Evolutionary conservation across 2,888 invertebrate genomes (phyloP).

Genomic region (Drosophila yooni): DNA sequence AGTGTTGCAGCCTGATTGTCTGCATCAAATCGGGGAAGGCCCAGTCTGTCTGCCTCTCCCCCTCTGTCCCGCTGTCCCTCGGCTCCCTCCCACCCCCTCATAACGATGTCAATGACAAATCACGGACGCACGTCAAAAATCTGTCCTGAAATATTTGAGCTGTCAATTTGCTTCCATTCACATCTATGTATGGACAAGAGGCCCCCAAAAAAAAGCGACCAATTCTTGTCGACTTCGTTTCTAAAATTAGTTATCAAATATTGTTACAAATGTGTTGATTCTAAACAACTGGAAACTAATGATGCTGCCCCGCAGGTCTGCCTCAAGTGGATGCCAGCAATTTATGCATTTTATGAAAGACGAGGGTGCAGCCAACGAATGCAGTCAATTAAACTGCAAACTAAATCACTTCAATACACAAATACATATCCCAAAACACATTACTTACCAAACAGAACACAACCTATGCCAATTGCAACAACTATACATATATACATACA

Average conservation of each 20-base stretch:
- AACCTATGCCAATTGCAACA: not conserved
- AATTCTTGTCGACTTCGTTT: conserved; percentile 45
- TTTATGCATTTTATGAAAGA: conserved; percentile 75
- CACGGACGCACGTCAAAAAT: conserved; percentile 84
- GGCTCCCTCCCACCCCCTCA: conserved; percentile 27
- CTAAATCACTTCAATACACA: conserved; percentile 63
- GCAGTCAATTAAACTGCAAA: conserved; percentile 48
- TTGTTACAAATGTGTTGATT: conserved; percentile 84
- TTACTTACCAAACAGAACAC: conserved; percentile 7
- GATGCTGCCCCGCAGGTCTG: conserved; percentile 25
- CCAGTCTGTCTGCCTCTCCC: not conserved
- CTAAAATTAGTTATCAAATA: conserved; percentile 84
- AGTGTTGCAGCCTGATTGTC: conserved; percentile 75
- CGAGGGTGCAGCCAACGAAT: conserved; percentile 40
- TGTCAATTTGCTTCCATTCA: conserved; percentile 71
- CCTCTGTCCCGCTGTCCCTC: not conserved
- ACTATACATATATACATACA: not conserved
- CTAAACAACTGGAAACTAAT: conserved; percentile 79
- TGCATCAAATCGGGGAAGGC: conserved; percentile 44
- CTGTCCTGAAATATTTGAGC: conserved; percentile 82
- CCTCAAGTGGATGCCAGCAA: conserved; percentile 71
- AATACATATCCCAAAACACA: conserved; percentile 32
- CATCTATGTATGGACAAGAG: not conserved
- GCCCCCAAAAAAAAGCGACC: conserved; percentile 1
- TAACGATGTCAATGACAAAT: conserved; percentile 84